Evolutionary conservation across 2,888 invertebrate genomes (phyloP).

Genomic region (Eulithis testata): DNA sequence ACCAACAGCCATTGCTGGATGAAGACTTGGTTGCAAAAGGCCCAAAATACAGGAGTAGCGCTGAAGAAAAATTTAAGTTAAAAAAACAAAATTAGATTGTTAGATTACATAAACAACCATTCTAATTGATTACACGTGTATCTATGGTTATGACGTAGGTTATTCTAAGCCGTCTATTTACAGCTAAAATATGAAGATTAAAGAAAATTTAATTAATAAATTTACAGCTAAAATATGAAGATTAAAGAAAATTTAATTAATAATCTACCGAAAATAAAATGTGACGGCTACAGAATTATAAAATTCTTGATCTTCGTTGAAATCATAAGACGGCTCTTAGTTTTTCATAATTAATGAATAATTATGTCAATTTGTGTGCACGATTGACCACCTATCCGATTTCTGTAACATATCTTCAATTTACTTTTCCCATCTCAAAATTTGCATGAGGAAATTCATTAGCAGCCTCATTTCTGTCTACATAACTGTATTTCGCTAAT

Average conservation of each 20-base stretch:
- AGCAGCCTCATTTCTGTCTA: constrained; percentile 23
- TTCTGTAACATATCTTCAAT: constrained; percentile 14
- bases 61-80: too few species aligned
- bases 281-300: too few species aligned
- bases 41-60: too few species aligned
- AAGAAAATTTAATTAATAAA: too few species aligned
- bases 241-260: background rate
- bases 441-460: constrained; percentile 28
- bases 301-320: background rate
- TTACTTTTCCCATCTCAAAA: constrained; percentile 18
- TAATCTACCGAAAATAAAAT: too few species aligned
- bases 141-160: too few species aligned
- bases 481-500: constrained; percentile 41
- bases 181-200: background rate
- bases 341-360: constrained; percentile 3
- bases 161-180: too few species aligned
- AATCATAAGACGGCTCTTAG: background rate
- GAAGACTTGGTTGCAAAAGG: too few species aligned
- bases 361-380: constrained; percentile 23
- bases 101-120: too few species aligned
- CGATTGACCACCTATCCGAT: constrained; percentile 9
- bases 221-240: background rate
- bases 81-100: too few species aligned
- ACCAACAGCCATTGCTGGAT: too few species aligned
- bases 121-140: too few species aligned